phyloP scores from a whole-genome alignment of 2,113 vertebrate genomes.

The Myotis brandtii region DNA sequence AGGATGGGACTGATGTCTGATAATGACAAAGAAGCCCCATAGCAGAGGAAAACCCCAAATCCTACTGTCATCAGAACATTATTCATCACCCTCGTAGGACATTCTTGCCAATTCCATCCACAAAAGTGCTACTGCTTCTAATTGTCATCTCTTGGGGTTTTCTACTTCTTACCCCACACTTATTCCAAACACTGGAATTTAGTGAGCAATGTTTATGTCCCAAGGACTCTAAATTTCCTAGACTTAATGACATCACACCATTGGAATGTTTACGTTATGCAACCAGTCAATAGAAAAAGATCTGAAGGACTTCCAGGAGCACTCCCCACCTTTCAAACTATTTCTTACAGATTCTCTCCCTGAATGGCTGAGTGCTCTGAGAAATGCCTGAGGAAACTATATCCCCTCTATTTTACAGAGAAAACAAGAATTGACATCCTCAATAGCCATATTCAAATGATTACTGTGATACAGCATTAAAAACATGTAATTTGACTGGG shows the following conservation, averaged over 20 bases:
- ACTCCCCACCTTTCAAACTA: no score
- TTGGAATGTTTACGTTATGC: rapidly evolving
- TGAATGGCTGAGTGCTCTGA: rapidly evolving
- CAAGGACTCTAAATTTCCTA: background rate
- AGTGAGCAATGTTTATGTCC: background rate
- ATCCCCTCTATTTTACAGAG: background rate
- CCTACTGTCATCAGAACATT: rapidly evolving
- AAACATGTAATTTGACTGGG: background rate
- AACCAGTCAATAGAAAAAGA: rapidly evolving
- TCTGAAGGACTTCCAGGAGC: background rate
- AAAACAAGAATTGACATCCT: background rate
- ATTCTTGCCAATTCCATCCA: rapidly evolving
- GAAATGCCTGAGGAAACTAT: no score
- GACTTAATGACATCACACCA: background rate
- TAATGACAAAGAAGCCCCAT: no score
- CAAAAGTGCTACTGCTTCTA: background rate
- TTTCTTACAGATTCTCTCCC: background rate
- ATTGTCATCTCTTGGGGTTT: rapidly evolving
- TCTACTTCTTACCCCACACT: background rate
- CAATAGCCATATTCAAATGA: background rate
- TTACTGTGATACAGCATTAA: background rate
- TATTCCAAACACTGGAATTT: background rate
- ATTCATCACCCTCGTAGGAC: rapidly evolving
- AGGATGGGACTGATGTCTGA: background rate
- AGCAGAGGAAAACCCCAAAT: background rate